Conservation (phyloP, 1,140 invertebrate species). For the Eumaeus atala region DNA sequence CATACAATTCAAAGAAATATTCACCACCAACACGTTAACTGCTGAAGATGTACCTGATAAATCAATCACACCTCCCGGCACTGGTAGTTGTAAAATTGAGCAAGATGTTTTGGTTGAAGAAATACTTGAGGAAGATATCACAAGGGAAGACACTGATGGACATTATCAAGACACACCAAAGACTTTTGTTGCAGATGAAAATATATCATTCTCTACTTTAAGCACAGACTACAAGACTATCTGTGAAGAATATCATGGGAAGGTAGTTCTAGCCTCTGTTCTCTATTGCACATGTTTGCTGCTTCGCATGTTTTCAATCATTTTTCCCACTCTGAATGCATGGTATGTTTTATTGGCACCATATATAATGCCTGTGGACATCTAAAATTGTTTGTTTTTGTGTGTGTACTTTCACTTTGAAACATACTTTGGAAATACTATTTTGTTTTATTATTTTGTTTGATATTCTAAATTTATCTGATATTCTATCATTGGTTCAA, state of each 20-base stretch:
- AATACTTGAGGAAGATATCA: slow-evolving; percentile 52
- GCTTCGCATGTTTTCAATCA: slow-evolving; percentile 28
- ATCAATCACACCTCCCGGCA: slow-evolving; percentile 22
- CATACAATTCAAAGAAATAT: slow-evolving; percentile 42
- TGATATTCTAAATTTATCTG: too few relatives aligned
- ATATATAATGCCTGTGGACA: neutral
- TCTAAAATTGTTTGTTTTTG: slow-evolving; percentile 3
- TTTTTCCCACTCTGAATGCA: slow-evolving; percentile 26
- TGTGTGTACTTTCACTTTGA: slow-evolving; percentile 7
- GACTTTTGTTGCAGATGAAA: slow-evolving; percentile 54
- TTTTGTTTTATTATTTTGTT: slow-evolving; percentile 17
- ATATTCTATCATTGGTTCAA: too few relatives aligned
- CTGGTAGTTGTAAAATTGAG: slow-evolving; percentile 46
- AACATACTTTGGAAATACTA: neutral
- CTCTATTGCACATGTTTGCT: slow-evolving; percentile 36
- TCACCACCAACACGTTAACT: slow-evolving; percentile 21
- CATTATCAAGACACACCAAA: slow-evolving; percentile 34
- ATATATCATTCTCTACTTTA: slow-evolving; percentile 60
- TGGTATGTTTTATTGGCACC: slow-evolving; percentile 23
- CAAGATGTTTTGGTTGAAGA: slow-evolving; percentile 66
- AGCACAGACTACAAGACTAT: slow-evolving; percentile 71
- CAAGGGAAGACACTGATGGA: slow-evolving; percentile 32
- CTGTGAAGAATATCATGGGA: slow-evolving; percentile 63
- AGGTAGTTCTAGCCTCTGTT: slow-evolving; percentile 50
- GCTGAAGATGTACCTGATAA: slow-evolving; percentile 24